A percentile compares a stretch with the other conserved stretches of the same genome.
Evolutionary conservation across 2,888 invertebrate genomes (phyloP).

Genomic region (Dichetophora obliterata): DNA sequence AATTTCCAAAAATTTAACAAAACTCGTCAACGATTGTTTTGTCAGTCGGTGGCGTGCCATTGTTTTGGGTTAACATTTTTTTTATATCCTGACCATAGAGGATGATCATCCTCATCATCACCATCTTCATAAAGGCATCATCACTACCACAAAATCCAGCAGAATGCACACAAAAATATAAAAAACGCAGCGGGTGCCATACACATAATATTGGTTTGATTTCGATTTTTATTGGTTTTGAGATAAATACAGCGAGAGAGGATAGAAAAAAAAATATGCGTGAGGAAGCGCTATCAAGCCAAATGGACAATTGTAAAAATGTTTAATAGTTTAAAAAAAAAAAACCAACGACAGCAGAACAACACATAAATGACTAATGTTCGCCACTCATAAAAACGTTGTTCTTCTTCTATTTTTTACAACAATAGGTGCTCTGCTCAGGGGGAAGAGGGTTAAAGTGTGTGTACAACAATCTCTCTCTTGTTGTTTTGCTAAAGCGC

Average conservation of each 20-base stretch:
- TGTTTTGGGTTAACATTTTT: background rate
- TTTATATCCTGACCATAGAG: background rate
- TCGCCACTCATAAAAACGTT: background rate
- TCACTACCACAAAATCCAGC: background rate
- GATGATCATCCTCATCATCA: constrained; percentile 4
- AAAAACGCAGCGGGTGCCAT: constrained; percentile 24
- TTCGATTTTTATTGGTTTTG: constrained; percentile 27
- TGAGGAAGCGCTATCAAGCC: background rate
- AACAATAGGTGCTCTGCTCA: no score
- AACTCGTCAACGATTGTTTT: constrained; percentile 19
- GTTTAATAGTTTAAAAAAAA: constrained; percentile 1
- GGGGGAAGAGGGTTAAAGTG: no score
- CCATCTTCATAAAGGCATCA: constrained; percentile 15
- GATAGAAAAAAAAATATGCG: no score
- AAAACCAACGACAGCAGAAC: background rate
- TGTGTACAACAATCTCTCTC: background rate
- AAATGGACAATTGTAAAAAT: constrained; percentile 27
- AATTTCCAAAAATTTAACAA: constrained; percentile 7
- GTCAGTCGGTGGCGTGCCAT: constrained; percentile 20
- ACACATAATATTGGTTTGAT: constrained; percentile 24
- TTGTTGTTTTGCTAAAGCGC: background rate
- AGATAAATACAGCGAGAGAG: background rate
- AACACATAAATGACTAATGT: constrained; percentile 16
- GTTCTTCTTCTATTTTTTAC: no score
- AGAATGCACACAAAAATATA: background rate